A percentile compares a stretch with the other conserved stretches of the same genome.
These are phyloP conservation scores for Paradisaea rubra DNA, from an alignment of 2,113 vertebrate genomes.

Conservation along the genomic window DNA sequence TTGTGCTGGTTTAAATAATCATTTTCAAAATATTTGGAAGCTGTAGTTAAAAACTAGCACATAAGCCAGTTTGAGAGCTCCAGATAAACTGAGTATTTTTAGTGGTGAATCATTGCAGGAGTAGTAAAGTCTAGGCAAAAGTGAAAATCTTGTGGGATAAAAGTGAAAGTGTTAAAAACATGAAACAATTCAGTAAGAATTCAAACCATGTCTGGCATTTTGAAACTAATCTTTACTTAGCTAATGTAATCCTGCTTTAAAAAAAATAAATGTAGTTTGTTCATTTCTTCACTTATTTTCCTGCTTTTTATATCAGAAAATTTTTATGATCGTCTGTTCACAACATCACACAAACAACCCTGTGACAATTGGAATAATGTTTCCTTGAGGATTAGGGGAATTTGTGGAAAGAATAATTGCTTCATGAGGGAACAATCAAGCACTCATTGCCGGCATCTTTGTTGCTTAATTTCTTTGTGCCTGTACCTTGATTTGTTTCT, in stretches of 20 bases:
- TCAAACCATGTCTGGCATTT: conserved; percentile 17
- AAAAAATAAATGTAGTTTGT: not conserved
- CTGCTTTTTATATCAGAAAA: not conserved
- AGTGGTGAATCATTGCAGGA: not conserved
- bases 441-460: not conserved
- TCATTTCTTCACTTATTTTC: not conserved
- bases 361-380: conserved; percentile 4
- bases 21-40: not conserved
- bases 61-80: not conserved
- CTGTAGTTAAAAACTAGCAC: not conserved
- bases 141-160: conserved; percentile 1
- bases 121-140: not conserved
- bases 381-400: conserved; percentile 14
- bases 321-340: not conserved
- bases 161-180: not conserved
- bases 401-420: not conserved
- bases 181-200: conserved; percentile 8
- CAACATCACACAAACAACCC: not conserved
- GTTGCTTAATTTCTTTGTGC: conserved; percentile 36
- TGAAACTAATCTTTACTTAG: conserved; percentile 28
- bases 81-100: not conserved
- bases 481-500: conserved; percentile 48
- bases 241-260: not conserved
- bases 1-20: not conserved
- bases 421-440: conserved; percentile 42